Percentiles rank a stretch among this genome's conserved stretches.
These are phyloP conservation scores for Chalcis sispes DNA, from an alignment of 2,888 invertebrate genomes.

Conservation along the genomic window DNA sequence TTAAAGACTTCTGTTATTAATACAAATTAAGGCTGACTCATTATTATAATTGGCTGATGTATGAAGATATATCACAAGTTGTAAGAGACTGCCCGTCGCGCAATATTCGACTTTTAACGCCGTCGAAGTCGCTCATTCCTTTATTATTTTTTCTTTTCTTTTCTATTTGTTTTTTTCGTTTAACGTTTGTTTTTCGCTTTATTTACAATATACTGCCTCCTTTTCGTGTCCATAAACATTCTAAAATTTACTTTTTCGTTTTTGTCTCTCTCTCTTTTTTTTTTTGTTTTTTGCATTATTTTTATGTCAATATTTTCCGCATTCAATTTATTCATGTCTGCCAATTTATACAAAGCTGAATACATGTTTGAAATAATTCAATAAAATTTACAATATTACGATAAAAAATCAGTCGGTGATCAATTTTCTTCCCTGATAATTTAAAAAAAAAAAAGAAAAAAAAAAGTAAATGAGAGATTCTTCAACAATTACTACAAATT, in stretches of 20 bases:
- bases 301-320: too few relatives aligned
- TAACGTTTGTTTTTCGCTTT: slow-evolving; percentile 13
- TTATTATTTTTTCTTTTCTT: too few relatives aligned
- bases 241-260: background rate
- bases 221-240: slow-evolving; percentile 17
- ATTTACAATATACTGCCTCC: slow-evolving; percentile 42
- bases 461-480: background rate
- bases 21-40: slow-evolving; percentile 58
- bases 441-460: background rate
- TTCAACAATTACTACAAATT: background rate
- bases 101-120: background rate
- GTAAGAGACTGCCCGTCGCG: slow-evolving; percentile 51
- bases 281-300: background rate
- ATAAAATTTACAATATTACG: background rate
- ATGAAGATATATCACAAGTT: slow-evolving; percentile 60
- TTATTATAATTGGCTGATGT: slow-evolving; percentile 56
- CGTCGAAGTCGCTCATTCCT: background rate
- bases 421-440: too few relatives aligned
- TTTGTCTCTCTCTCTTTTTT: slow-evolving; percentile 1
- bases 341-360: too few relatives aligned
- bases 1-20: slow-evolving; percentile 55
- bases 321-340: too few relatives aligned
- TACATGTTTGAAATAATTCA: too few relatives aligned
- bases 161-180: too few relatives aligned
- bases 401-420: background rate